Percentiles rank a stretch among this genome's conserved stretches.
These are phyloP conservation scores for Balaenoptera acutorostrata DNA, from an alignment of 2,113 vertebrate genomes.

Conservation along the genomic window DNA sequence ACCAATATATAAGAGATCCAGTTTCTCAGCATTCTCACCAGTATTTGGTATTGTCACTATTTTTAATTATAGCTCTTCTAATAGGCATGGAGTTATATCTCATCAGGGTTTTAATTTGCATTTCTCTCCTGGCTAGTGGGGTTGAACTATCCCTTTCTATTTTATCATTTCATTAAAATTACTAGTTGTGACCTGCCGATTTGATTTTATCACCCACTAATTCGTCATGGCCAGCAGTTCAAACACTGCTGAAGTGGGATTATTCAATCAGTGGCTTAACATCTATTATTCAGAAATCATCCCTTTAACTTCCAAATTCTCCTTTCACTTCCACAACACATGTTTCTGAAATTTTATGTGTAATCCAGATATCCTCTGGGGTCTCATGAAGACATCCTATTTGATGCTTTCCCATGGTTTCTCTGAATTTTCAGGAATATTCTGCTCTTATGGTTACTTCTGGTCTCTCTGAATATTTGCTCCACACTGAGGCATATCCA, in stretches of 20 bases:
- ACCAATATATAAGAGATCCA: too few relatives aligned
- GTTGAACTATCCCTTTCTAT: background rate
- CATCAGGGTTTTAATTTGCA: background rate
- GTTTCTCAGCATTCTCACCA: too few relatives aligned
- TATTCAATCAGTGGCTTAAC: background rate
- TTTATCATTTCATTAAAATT: conserved; percentile 4
- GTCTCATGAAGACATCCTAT: background rate
- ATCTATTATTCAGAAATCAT: background rate
- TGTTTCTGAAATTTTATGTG: background rate
- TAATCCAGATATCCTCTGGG: background rate
- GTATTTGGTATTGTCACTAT: too few relatives aligned
- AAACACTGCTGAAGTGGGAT: background rate
- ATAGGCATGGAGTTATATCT: background rate
- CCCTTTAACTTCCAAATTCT: background rate
- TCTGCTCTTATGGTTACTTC: background rate
- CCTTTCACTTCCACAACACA: background rate
- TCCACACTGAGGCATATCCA: background rate
- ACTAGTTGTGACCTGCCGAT: background rate
- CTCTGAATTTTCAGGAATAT: background rate
- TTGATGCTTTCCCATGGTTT: background rate
- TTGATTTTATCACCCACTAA: background rate
- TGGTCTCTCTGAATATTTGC: background rate
- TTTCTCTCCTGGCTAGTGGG: background rate
- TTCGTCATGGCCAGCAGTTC: background rate
- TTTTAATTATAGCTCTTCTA: too few relatives aligned